A percentile compares a stretch with the other conserved stretches of the same genome.
Evolutionary conservation across 2,113 vertebrate species (phyloP).

Genomic region (Rattus rattus): DNA sequence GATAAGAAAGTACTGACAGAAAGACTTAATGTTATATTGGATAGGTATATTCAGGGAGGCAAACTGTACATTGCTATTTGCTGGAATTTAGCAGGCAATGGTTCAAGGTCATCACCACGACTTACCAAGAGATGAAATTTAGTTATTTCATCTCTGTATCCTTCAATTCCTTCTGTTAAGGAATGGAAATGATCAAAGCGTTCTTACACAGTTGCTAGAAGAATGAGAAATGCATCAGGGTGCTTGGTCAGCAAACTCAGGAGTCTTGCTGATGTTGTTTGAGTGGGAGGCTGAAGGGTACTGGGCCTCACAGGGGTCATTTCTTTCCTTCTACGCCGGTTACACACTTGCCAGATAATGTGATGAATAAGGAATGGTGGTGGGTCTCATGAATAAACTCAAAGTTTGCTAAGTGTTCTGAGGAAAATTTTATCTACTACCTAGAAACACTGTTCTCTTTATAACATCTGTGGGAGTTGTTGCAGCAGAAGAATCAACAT

Average conservation of each 20-base stretch:
- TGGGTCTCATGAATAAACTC: conserved; percentile 10
- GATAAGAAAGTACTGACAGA: neutral
- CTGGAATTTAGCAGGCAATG: neutral
- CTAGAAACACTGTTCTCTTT: conserved; percentile 9
- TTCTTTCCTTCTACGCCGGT: too few relatives aligned
- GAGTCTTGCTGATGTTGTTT: neutral
- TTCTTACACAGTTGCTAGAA: conserved; percentile 12
- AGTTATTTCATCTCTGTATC: neutral
- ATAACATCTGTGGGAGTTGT: neutral
- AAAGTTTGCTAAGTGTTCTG: conserved; percentile 38
- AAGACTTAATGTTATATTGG: neutral
- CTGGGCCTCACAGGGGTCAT: too few relatives aligned
- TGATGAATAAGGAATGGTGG: neutral
- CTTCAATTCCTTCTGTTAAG: conserved; percentile 7
- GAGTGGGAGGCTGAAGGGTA: neutral
- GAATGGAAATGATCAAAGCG: neutral
- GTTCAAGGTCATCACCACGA: conserved; percentile 9
- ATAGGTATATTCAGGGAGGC: neutral
- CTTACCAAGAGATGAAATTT: neutral
- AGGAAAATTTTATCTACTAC: conserved; percentile 1
- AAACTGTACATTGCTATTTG: neutral
- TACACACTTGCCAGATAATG: too few relatives aligned
- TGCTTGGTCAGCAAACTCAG: neutral
- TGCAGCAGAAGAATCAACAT: neutral
- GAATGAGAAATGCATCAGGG: neutral